Evolutionary conservation across 37 sponge, comb jelly and placozoan genomes (phyloP), one percentile per base, ranked within the genome.

Genomic region (Oscarella lobularis): DNA sequence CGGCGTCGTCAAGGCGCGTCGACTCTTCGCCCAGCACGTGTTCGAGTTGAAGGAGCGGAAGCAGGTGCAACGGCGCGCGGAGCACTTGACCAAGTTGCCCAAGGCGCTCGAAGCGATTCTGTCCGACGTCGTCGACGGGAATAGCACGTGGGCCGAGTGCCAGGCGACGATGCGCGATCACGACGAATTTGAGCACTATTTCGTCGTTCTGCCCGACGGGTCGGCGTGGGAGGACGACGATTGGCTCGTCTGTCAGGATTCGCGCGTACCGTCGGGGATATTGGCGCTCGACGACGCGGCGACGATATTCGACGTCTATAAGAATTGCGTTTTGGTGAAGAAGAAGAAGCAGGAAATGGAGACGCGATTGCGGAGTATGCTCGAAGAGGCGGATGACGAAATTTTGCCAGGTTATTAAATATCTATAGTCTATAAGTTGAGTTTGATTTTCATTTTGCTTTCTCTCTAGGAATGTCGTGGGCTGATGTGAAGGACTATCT

Each of bases 81-180:
- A 77, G 3, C 80, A 48, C 66, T n/a, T 77, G 27, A 81, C 79
- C 66, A 14, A 41, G 30, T 32, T 88, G 0, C 88, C 79, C 0
- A 31, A 38, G 2, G 27, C 37, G 1, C 65, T 88, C 0, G 35
- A 31, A 0, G 37, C 39, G 35, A 31, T 88, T 32, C 73, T 88
- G 1, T 76, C 81, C 1, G 6, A 65, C 4, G 70, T 79, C 66
- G 27, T 38, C 0, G 68, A 74, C 0, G 73, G 33, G 0, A 20
- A 68, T 32, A 73, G 73, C 40, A 36, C 27, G 80, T 79, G 73
- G 55, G 41, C 9, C 31, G 33, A 75, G 35, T 1, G 38, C 34
- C n/a, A 69, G 39, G 2, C 38, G 3, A 36, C 37, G 2, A 27
- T 79, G 73, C 0, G 4, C 5, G 0, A 35, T 37, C 41, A 40